Base-by-base conservation (phyloP, 2,888 invertebrate species). In the Rapana venosa region DNA sequence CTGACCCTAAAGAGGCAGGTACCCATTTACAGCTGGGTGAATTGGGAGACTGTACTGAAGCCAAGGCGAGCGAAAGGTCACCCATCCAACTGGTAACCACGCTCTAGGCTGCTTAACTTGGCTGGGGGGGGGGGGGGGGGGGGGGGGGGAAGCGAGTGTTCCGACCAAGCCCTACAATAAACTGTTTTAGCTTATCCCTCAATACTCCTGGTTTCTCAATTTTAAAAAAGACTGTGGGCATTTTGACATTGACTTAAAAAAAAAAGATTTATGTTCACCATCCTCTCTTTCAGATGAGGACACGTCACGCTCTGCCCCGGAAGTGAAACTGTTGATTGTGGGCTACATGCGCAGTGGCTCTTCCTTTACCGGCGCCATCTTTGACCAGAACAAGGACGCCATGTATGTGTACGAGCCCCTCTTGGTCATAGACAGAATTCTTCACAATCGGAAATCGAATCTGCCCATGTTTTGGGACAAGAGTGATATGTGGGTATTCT, bases 341-440 rank as follows among this genome's bases (percentile, higher is more conserved):
- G 47, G 36, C 36, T 83, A 83, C 81, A 83, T 83, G 81, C 81
- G 81, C 81, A 83, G 81, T 83, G 81, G 81, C 22, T 83, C 81
- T 36, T 36, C 81, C 47, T 83, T 83, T 22, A 13, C 36, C 4
- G 81, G 81, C 47, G 36, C 81, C 81, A 47, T 47, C 2, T 83
- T 83, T 83, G 81, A 83, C n/a, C 81, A 30, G 26, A 30, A 83
- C 22, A 36, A 36, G 2, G 13, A 36, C 22, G 47, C 81, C 81
- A 47, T 83, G 36, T 83, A 83, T 36, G 81, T 83, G 36, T 83
- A 17, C 26, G 81, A 83, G 26, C 81, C 81, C 36, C 26, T 83
- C 26, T 1, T 26, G 20, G 22, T 22, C 8, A 11, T 83, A 1
- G 47, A 47, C 5, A 26, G 6, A 15, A 26, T 47, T 22, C 22